Conservation (phyloP, 2,113 vertebrate genomes). For the Dromas ardeola region DNA sequence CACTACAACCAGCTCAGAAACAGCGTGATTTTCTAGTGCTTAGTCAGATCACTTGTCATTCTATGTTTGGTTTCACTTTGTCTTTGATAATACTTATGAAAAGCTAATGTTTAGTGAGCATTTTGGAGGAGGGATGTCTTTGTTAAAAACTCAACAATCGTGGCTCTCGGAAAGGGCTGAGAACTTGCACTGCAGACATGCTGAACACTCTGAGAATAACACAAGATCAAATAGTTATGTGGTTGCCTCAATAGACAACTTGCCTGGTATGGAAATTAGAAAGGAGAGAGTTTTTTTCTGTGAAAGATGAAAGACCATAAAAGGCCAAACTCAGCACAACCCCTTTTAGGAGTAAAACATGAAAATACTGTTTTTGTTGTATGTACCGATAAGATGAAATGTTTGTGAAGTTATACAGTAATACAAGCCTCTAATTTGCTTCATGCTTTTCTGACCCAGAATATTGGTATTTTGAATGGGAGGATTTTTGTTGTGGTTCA, state of each 20-base stretch:
- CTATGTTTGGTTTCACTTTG: neutral
- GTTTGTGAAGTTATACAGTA: neutral
- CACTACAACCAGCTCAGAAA: neutral
- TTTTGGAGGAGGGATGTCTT: neutral
- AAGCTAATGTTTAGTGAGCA: neutral
- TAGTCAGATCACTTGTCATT: neutral
- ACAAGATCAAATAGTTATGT: neutral
- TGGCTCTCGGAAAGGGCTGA: neutral
- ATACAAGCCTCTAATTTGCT: neutral
- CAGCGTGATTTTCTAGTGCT: neutral
- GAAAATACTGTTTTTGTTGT: neutral
- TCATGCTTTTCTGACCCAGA: neutral
- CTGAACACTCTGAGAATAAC: neutral
- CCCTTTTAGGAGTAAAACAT: neutral
- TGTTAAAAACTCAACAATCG: neutral
- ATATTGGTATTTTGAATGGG: neutral
- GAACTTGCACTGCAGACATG: neutral
- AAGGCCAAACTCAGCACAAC: slow-evolving; percentile 2
- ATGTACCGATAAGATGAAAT: neutral
- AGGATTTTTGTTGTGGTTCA: neutral
- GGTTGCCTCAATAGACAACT: neutral
- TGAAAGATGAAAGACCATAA: neutral
- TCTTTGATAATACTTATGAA: neutral
- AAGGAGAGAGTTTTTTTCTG: neutral
- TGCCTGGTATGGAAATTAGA: neutral